phyloP scores from a whole-genome alignment of 2,113 vertebrate species.

The Cyprinus carpio region DNA sequence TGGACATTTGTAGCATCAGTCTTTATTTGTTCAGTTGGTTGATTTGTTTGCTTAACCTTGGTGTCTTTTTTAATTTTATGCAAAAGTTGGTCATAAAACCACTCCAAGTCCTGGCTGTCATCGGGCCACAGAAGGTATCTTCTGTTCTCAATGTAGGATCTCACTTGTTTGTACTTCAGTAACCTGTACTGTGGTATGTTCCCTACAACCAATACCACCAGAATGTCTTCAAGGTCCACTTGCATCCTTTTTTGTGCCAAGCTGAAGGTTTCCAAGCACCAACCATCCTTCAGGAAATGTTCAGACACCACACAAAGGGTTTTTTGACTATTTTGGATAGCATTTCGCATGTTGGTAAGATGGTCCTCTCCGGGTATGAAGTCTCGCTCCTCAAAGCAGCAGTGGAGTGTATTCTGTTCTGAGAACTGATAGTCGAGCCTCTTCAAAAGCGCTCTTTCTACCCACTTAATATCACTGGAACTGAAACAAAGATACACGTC shows the following conservation, averaged over 20 bases:
- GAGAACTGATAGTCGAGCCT: slow-evolving; percentile 83
- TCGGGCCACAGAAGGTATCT: slow-evolving; percentile 85
- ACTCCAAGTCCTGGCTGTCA: slow-evolving; percentile 84
- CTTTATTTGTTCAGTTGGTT: neutral
- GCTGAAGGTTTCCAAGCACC: slow-evolving; percentile 89
- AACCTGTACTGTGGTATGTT: slow-evolving; percentile 84
- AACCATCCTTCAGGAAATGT: slow-evolving; percentile 87
- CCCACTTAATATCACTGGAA: slow-evolving; percentile 84
- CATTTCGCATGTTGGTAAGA: slow-evolving; percentile 81
- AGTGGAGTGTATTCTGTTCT: slow-evolving; percentile 76
- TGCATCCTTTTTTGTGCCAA: slow-evolving; percentile 80
- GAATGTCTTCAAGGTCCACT: slow-evolving; percentile 73
- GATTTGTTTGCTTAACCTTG: slow-evolving; percentile 55
- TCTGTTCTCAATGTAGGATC: slow-evolving; percentile 76
- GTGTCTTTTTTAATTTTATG: slow-evolving; percentile 74
- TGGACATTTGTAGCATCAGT: slow-evolving; percentile 5
- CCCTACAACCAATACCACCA: slow-evolving; percentile 85
- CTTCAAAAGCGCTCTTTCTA: slow-evolving; percentile 81
- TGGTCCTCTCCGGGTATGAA: slow-evolving; percentile 87
- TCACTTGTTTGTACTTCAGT: slow-evolving; percentile 78
- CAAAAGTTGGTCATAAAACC: slow-evolving; percentile 83
- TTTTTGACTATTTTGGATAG: slow-evolving; percentile 86
- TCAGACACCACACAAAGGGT: slow-evolving; percentile 84
- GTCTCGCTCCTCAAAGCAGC: slow-evolving; percentile 91
- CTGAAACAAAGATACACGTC: slow-evolving; percentile 89